Base-by-base conservation (phyloP, 2,113 vertebrate species). In the Rhinolophus ferrumequinum region DNA sequence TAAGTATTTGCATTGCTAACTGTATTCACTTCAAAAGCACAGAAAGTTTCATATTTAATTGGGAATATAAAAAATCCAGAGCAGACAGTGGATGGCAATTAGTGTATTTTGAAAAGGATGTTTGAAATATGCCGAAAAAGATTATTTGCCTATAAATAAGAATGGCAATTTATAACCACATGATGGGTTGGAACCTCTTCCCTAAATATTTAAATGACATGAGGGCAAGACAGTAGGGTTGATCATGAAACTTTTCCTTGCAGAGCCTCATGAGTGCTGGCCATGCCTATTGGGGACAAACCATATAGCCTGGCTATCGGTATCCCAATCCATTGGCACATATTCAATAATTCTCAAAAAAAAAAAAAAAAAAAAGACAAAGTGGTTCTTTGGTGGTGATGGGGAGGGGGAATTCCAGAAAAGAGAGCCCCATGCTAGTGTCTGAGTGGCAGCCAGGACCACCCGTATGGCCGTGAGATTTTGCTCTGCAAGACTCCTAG, bases 111-210 rank as follows among this genome's bases (percentile, higher is more conserved):
- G 73, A 82, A 92, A 92, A 89, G 19, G 21, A 35, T 44, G 6
- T 83, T 81, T 97, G n/a, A 80, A 92, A 81, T 79, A 83, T 28
- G 5, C 64, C 80, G 86, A 52, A 93, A 77, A 92, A 82, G 38
- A 77, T 69, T 56, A 28, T 93, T 90, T 87, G 22, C 62, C 54
- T 94, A 14, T 93, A 75, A 80, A 80, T 33, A 70, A 80, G 33
- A 66, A 5, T 26, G 38, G 56, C 26, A 30, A 2, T 58, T 92
- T 85, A 64, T 86, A 94, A 54, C 62, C 54, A 85, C 22, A 16
- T 50, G 41, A 58, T 75, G 30, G 54, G 54, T 47, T 89, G 28
- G 22, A 22, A 62, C 16, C 16, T 67, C 15, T 89, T 93, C 84
- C 3, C 8, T 90, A 69, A 58, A 28, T 73, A 79, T 90, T 50